These are phyloP conservation scores for Etheostoma spectabile DNA, from an alignment of 2,113 vertebrate species.

Conservation along the genomic window DNA sequence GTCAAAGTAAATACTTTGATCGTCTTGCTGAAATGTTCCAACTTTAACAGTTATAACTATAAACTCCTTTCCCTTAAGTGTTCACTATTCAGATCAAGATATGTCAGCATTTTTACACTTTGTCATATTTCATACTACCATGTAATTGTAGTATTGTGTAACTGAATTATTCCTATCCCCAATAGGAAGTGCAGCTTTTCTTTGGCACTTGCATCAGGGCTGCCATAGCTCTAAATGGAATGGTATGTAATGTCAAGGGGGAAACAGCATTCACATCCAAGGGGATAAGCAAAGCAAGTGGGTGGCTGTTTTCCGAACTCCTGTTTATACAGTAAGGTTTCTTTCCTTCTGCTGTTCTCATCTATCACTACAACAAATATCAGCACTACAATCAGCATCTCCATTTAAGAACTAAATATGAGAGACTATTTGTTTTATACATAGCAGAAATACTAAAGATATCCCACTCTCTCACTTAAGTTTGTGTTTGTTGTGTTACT, in stretches of 20 bases:
- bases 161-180: constrained; percentile 62
- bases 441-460: constrained; percentile 20
- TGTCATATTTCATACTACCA: constrained; percentile 17
- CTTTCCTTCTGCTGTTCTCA: constrained; percentile 34
- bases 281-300: constrained; percentile 75
- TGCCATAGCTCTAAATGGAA: constrained; percentile 90
- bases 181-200: constrained; percentile 67
- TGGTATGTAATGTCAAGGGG: constrained; percentile 85
- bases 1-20: background rate
- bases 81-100: constrained; percentile 9
- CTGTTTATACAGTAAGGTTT: constrained; percentile 72
- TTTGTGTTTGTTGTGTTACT: constrained; percentile 31
- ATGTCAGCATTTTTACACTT: constrained; percentile 27
- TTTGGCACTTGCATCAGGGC: constrained; percentile 68
- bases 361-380: constrained; percentile 46
- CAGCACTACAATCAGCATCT: constrained; percentile 46
- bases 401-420: constrained; percentile 76
- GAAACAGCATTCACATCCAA: constrained; percentile 82
- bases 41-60: background rate
- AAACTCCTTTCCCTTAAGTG: background rate
- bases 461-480: background rate
- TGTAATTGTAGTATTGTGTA: too few species aligned
- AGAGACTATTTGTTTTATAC: constrained; percentile 32
- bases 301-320: constrained; percentile 74
- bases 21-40: background rate